phyloP scores from a whole-genome alignment of 92 coral and sea anemone species.

The Isaurus tuberculatus region DNA sequence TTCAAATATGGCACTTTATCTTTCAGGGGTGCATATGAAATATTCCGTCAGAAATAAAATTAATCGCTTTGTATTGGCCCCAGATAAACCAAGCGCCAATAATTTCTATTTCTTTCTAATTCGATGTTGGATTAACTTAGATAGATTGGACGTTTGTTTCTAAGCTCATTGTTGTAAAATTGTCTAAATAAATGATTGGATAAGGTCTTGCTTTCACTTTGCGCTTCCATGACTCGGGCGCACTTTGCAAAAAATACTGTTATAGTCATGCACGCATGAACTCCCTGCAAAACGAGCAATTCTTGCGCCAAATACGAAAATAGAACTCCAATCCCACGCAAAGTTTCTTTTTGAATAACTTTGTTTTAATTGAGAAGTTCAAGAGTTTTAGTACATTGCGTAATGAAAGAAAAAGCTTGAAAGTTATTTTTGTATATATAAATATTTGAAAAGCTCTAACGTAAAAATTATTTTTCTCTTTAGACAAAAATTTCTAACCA shows the following conservation, averaged over 20 bases:
- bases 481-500: neutral
- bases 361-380: conserved; percentile 18
- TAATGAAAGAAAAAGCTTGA: conserved; percentile 18
- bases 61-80: conserved; percentile 9
- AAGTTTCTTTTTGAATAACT: conserved; percentile 34
- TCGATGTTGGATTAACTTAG: conserved; percentile 6
- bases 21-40: conserved; percentile 25
- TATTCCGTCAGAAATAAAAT: conserved; percentile 12
- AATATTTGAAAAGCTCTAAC: conserved; percentile 23
- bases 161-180: conserved; percentile 10
- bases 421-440: conserved; percentile 20
- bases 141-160: neutral
- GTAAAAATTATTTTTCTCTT: conserved; percentile 12
- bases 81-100: conserved; percentile 5
- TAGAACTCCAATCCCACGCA: conserved; percentile 30
- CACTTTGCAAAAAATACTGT: neutral
- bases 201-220: neutral
- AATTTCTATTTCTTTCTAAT: neutral
- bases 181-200: conserved; percentile 6
- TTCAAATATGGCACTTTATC: neutral
- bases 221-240: neutral
- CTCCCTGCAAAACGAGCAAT: neutral
- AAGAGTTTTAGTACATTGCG: conserved; percentile 45
- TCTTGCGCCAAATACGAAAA: conserved; percentile 26
- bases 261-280: conserved; percentile 33